Conservation (phyloP, 2,113 vertebrate genomes). For the Sorex araneus region DNA sequence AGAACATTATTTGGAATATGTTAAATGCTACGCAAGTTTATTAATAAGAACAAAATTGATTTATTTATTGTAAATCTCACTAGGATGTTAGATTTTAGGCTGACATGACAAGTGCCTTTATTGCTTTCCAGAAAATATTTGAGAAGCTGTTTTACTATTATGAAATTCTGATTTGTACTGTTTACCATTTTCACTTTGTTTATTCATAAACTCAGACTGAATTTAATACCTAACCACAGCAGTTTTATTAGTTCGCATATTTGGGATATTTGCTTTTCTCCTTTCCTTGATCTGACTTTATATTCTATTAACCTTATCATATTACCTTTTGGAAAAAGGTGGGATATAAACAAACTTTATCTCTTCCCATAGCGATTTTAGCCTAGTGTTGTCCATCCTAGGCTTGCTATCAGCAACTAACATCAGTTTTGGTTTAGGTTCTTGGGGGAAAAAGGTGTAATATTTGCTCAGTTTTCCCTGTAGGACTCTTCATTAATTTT, state of each 20-base stretch:
- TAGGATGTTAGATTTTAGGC: constrained; percentile 55
- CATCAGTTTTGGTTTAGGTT: constrained; percentile 36
- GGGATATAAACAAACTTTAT: constrained; percentile 16
- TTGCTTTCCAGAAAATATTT: constrained; percentile 48
- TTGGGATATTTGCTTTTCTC: constrained; percentile 26
- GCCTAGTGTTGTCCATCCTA: not conserved
- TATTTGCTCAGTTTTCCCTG: constrained; percentile 49
- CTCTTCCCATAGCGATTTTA: not conserved
- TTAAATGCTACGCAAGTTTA: constrained; percentile 31
- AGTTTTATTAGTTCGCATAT: constrained; percentile 41
- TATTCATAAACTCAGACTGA: constrained; percentile 41
- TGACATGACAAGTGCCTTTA: constrained; percentile 28
- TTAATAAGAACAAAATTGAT: constrained; percentile 40
- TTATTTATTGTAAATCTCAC: constrained; percentile 51
- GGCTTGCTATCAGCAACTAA: not conserved
- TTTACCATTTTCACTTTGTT: constrained; percentile 58
- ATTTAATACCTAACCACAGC: constrained; percentile 48
- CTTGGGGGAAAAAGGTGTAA: not conserved
- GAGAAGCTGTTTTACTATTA: not conserved
- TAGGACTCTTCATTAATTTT: not conserved
- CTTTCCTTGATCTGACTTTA: not conserved
- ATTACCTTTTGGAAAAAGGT: constrained; percentile 18
- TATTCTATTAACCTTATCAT: constrained; percentile 32
- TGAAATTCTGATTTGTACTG: constrained; percentile 30
- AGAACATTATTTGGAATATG: constrained; percentile 38